A percentile compares a stretch with the other conserved stretches of the same genome.
Evolutionary conservation across 2,113 vertebrate genomes (phyloP).

Genomic region (Lamprologus sp.): DNA sequence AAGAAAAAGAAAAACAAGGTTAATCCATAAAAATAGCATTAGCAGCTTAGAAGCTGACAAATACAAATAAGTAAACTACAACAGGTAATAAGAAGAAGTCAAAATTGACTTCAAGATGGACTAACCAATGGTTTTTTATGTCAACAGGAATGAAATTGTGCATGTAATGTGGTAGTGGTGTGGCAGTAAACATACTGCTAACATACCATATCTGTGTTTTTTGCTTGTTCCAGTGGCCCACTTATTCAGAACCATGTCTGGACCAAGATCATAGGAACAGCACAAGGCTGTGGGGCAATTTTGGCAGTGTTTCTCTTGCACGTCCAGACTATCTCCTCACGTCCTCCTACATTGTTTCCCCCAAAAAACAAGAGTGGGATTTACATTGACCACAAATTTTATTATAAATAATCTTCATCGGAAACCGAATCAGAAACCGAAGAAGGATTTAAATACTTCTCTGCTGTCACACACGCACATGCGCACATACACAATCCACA

Average conservation of each 20-base stretch:
- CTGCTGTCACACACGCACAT: neutral
- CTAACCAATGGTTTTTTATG: neutral
- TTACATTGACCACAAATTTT: neutral
- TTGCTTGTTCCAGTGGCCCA: neutral
- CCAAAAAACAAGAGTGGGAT: fast-evolving
- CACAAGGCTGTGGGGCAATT: neutral
- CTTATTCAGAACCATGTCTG: neutral
- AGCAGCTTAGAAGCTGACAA: too few relatives aligned
- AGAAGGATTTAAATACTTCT: neutral
- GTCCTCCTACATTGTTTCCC: neutral
- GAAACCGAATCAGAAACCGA: neutral
- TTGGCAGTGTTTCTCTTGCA: neutral
- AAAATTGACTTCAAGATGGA: neutral
- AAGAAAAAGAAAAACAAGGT: neutral
- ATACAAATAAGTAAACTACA: neutral
- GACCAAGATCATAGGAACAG: neutral
- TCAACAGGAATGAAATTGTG: neutral
- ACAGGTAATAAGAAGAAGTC: neutral
- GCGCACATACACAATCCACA: neutral
- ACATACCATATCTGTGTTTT: neutral
- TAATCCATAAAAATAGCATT: neutral
- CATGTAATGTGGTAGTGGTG: neutral
- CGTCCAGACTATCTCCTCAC: neutral
- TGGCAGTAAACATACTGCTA: neutral
- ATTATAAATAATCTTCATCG: fast-evolving